Evolutionary conservation across 30 jellyfish, hydroid and myxozoan genomes (phyloP).

Genomic region (Turritopsis dohrnii): DNA sequence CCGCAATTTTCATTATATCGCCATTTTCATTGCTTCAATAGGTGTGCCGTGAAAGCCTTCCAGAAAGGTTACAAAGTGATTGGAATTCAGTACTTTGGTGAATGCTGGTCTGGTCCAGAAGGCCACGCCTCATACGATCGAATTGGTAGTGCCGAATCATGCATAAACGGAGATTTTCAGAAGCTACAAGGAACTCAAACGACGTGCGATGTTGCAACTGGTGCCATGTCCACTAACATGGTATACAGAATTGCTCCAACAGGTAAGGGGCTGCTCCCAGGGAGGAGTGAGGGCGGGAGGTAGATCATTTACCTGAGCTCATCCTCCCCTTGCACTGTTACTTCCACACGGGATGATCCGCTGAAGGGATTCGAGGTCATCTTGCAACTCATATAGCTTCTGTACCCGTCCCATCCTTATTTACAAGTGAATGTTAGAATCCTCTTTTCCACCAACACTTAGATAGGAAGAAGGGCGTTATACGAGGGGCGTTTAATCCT

Average conservation of each 20-base stretch:
- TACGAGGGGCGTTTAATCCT: too few species aligned
- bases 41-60: constrained; percentile 71
- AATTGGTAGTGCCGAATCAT: constrained; percentile 36
- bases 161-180: constrained; percentile 18
- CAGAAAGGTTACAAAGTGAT: constrained; percentile 52
- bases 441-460: too few species aligned
- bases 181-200: not conserved
- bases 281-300: too few species aligned
- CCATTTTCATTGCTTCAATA: not conserved
- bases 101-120: constrained; percentile 66
- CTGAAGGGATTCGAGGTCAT: too few species aligned
- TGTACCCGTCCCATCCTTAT: too few species aligned
- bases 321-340: too few species aligned
- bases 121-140: constrained; percentile 38
- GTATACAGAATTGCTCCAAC: constrained; percentile 81
- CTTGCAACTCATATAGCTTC: too few species aligned
- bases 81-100: constrained; percentile 77
- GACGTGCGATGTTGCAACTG: constrained; percentile 41
- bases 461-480: too few species aligned
- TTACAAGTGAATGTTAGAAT: too few species aligned
- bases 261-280: constrained; percentile 38
- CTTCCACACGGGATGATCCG: too few species aligned
- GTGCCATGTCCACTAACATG: constrained; percentile 47
- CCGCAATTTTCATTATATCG: too few species aligned
- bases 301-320: too few species aligned